Evolutionary conservation across 2,113 vertebrate genomes (phyloP).

Genomic region (Erpornis zantholeuca): DNA sequence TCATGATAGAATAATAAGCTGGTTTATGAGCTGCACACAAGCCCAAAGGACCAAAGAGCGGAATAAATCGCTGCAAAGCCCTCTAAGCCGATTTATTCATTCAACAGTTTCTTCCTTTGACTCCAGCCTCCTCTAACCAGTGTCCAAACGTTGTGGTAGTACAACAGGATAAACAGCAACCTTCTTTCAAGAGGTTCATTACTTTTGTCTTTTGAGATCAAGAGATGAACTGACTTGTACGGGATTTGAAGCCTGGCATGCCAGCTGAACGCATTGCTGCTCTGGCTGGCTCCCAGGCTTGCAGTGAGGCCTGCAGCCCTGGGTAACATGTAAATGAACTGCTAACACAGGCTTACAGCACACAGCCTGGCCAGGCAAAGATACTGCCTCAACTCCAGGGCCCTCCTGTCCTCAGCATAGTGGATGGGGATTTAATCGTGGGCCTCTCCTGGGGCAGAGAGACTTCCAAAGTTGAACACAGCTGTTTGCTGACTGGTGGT

Average conservation of each 20-base stretch:
- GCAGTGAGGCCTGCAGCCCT: not conserved
- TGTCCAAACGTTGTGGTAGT: not conserved
- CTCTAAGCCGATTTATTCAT: conserved; percentile 53
- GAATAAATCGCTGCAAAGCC: conserved; percentile 62
- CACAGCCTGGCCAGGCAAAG: not conserved
- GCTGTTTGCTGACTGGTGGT: not conserved
- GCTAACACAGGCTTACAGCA: not conserved
- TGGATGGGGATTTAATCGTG: not conserved
- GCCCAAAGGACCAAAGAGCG: conserved; percentile 35
- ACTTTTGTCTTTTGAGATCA: not conserved
- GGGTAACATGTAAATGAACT: not conserved
- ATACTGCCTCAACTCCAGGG: not conserved
- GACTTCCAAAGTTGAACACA: not conserved
- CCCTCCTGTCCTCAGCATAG: not conserved
- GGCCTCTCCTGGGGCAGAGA: not conserved
- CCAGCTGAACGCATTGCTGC: not conserved
- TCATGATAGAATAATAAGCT: conserved; percentile 62
- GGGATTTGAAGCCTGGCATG: not conserved
- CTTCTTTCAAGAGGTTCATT: conserved; percentile 1
- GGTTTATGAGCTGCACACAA: conserved; percentile 40
- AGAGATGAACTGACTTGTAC: not conserved
- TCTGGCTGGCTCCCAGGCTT: not conserved
- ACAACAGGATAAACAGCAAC: conserved; percentile 13
- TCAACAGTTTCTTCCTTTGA: conserved; percentile 23
- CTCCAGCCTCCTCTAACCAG: not conserved